Conservation (phyloP, 2,888 invertebrate genomes). For the Pharmacophagus antenor region DNA sequence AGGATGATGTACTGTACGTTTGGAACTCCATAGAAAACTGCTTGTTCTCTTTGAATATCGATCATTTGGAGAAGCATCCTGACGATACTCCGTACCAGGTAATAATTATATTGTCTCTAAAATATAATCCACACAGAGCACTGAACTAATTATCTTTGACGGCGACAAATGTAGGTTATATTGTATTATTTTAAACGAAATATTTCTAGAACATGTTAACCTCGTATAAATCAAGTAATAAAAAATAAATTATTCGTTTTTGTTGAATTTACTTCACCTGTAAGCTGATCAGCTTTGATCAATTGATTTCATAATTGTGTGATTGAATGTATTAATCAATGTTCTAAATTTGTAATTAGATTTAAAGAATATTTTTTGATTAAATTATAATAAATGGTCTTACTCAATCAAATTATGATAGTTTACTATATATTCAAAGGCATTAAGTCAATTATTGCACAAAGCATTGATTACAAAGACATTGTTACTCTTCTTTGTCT, state of each 20-base stretch:
- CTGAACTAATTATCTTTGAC: constrained; percentile 3
- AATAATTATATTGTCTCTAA: constrained; percentile 23
- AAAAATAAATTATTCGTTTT: not conserved
- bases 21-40: constrained; percentile 85
- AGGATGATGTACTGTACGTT: constrained; percentile 84
- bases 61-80: constrained; percentile 66
- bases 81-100: constrained; percentile 83
- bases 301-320: not conserved
- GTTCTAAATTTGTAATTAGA: not conserved
- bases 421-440: not conserved
- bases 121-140: not conserved
- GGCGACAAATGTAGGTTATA: constrained; percentile 48
- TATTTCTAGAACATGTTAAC: not conserved
- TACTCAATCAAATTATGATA: not conserved
- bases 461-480: too few species aligned
- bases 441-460: not conserved
- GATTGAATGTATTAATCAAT: not conserved
- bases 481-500: too few species aligned
- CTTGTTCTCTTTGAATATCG: constrained; percentile 82
- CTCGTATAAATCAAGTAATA: not conserved
- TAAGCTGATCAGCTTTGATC: too few species aligned
- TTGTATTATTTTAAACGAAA: constrained; percentile 36
- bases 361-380: not conserved
- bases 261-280: not conserved
- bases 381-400: not conserved